Base-by-base conservation (phyloP, 2,888 invertebrate species). In the Junonia oenone region DNA sequence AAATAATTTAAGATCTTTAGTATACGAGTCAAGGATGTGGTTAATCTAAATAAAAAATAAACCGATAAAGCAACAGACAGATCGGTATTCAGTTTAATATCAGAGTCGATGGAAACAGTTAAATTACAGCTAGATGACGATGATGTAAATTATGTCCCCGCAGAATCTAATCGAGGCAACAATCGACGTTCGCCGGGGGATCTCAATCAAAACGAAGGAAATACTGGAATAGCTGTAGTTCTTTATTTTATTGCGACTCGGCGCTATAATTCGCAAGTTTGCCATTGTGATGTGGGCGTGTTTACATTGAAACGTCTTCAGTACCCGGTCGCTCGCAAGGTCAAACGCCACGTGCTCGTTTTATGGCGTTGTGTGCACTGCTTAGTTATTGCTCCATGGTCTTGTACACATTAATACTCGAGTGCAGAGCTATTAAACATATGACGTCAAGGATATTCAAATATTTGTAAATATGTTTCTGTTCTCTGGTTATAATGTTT, bases 321-420 rank as follows among this genome's bases (percentile, higher is more conserved):
- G 63, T 64, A 62, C 63, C 50, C 67, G 66, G 63, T 54, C 63
- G 64, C 49, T 56, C 53, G 65, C 83, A 83, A 83, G 84, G 83
- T 82, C 84, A 68, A 59, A 49, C 61, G 75, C 77, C 76, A 78
- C 83, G 83, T 81, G 84, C 79, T 72, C 66, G 62, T 60, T 62
- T 63, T 66, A 63, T 59, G 59, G 56, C 62, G 43, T 35, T 48
- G 56, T 52, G 43, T 56, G 55, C 59, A 59, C 56, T 62, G 64
- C 59, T 65, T 58, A 50, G 56, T 59, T 55, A 54, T 54, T 40
- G 43, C 58, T 65, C 60, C 60, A 65, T 64, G 61, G 60, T 61
- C 57, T 51, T 51, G 45, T 55, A 59, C 38, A 52, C 17, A 17
- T 38, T 52, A 58, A 51, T 22, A 51, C 37, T 54, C 50, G 38